phyloP scores from a whole-genome alignment of 2,797 vertebrate genomes.

The Falco cherrug region DNA sequence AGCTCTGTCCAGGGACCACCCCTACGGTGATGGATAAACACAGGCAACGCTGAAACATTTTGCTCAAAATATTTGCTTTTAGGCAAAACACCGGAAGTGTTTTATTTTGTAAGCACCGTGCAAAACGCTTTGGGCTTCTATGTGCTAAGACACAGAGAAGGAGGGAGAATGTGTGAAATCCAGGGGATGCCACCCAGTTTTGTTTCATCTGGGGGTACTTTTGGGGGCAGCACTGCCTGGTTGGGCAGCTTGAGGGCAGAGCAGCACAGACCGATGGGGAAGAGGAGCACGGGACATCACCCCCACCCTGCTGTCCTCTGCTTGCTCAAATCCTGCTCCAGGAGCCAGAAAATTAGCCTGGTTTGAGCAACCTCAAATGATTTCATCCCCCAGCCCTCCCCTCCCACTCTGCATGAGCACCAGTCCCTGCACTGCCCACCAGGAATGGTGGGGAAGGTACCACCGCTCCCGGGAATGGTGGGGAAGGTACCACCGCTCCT shows the following conservation, averaged over 20 bases:
- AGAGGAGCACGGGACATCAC: background rate
- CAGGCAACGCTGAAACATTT: background rate
- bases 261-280: background rate
- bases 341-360: background rate
- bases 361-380: background rate
- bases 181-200: background rate
- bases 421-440: background rate
- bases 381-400: background rate
- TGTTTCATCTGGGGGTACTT: background rate
- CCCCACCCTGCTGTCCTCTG: background rate
- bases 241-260: background rate
- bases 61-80: background rate
- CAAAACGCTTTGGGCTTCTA: background rate
- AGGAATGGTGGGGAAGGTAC: background rate
- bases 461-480: too few relatives aligned
- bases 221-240: background rate
- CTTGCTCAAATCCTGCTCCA: background rate
- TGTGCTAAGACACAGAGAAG: background rate
- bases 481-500: too few relatives aligned
- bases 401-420: accelerated
- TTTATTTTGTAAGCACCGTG: background rate
- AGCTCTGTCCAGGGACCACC: background rate
- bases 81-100: background rate
- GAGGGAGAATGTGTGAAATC: background rate
- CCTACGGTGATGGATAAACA: background rate